phyloP scores from a whole-genome alignment of 2,888 invertebrate species.

The Acrobeloides nanus region DNA sequence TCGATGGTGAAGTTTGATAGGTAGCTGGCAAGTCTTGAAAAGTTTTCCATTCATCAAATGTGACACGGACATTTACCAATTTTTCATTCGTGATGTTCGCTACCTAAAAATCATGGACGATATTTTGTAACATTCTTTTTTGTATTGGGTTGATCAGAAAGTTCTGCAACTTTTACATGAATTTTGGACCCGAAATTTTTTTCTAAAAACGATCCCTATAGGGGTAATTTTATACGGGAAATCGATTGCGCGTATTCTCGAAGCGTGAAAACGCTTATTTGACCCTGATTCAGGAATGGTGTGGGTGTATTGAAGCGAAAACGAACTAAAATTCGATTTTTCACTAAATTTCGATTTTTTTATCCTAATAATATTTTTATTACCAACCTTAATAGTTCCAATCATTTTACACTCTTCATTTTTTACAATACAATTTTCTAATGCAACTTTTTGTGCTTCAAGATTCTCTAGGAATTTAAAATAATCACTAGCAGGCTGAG shows the following conservation, averaged over 20 bases:
- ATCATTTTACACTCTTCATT: constrained; percentile 71
- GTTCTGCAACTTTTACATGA: too few species aligned
- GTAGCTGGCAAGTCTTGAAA: constrained; percentile 70
- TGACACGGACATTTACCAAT: constrained; percentile 72
- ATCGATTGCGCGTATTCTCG: too few species aligned
- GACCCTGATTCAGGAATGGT: too few species aligned
- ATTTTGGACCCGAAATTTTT: too few species aligned
- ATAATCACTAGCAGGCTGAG: constrained; percentile 87
- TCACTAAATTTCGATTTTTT: neutral
- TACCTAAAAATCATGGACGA: constrained; percentile 60
- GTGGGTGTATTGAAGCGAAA: too few species aligned
- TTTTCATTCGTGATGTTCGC: constrained; percentile 81
- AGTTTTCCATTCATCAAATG: constrained; percentile 74
- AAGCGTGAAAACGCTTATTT: too few species aligned
- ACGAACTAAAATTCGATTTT: too few species aligned
- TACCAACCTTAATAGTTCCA: constrained; percentile 72
- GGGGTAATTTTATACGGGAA: too few species aligned
- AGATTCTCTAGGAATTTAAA: constrained; percentile 59
- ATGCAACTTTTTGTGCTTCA: constrained; percentile 71
- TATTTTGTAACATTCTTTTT: too few species aligned
- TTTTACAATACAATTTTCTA: constrained; percentile 84
- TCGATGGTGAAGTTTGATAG: constrained; percentile 40
- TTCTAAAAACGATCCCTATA: neutral
- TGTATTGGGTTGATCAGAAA: too few species aligned
- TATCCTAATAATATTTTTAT: neutral